These are phyloP conservation scores for Metallyticus violacea DNA, from an alignment of 2,888 invertebrate genomes.

Conservation along the genomic window DNA sequence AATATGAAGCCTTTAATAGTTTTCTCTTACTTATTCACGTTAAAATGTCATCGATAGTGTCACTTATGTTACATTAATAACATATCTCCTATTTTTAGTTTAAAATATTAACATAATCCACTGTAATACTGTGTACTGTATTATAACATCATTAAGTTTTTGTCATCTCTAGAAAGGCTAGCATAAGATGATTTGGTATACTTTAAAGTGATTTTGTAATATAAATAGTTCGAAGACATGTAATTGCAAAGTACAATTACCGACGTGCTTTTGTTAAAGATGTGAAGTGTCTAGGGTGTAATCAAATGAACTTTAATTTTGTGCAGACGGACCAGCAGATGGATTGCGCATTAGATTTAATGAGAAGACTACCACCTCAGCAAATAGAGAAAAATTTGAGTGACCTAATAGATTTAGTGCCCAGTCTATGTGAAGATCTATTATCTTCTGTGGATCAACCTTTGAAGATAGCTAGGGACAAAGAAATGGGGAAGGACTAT, in stretches of 20 bases:
- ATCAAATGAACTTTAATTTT: background rate
- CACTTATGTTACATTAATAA: background rate
- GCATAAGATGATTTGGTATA: background rate
- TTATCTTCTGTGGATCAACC: slow-evolving; percentile 98
- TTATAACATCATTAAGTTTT: background rate
- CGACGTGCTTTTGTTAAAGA: background rate
- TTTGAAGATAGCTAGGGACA: slow-evolving; percentile 94
- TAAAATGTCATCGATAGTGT: background rate
- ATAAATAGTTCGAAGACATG: background rate
- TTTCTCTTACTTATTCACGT: background rate
- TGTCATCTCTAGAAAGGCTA: background rate
- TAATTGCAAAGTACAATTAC: background rate
- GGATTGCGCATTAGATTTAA: slow-evolving; percentile 98
- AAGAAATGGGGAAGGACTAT: slow-evolving; percentile 94
- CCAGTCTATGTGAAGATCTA: slow-evolving; percentile 92
- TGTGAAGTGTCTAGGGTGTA: background rate
- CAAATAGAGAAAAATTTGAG: slow-evolving; percentile 98
- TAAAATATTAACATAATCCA: background rate
- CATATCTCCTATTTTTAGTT: background rate
- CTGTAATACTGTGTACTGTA: background rate
- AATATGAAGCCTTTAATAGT: background rate
- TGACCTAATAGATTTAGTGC: slow-evolving; percentile 96
- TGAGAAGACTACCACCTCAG: slow-evolving; percentile 98
- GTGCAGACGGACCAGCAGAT: slow-evolving; percentile 90
- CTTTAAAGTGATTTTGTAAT: background rate